Evolutionary conservation across 2,888 invertebrate genomes (phyloP), one percentile per base, ranked within the genome.

Genomic region (Dynastes maya): DNA sequence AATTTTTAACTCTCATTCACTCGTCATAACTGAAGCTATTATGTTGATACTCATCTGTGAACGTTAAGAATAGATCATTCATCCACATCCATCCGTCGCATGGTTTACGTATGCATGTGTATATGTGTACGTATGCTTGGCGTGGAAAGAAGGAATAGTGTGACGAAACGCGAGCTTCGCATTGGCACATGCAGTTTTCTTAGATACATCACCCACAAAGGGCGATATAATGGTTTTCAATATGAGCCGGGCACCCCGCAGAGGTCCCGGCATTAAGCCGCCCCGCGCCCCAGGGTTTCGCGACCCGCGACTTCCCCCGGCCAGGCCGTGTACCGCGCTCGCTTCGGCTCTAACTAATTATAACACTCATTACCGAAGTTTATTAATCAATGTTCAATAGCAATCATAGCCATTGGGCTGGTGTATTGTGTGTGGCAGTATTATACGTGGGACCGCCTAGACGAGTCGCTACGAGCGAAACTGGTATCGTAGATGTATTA

Each of bases 311-410:
- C 79, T 79, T 81, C 49, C 79, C 70, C 74, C 61, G 76, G 70
- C 76, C 45, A 11, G 8, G 45, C 45, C 45, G 45, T 45, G 76
- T 79, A 70, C 78, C 75, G 80, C 80, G 68, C 80, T 81, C 75
- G 78, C 53, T 22, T 58, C 78, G 79, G 81, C 80, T 80, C 85
- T 86, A 88, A 88, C 88, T 88, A 88, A 88, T 88, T 88, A 88
- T 87, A 88, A 87, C 88, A 87, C 87, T 89, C 88, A 88, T 89
- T 88, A 88, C 87, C 85, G 85, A 89, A 89, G 88, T 89, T 88
- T 88, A 89, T 88, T 87, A 88, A 89, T 89, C 89, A 88, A 88
- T 85, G 87, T 88, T 87, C 86, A 86, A 86, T 85, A 85, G 85
- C 85, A 86, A 86, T 86, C 85, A 85, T 80, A 79, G 81, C 84